Percentiles rank a stretch among this genome's conserved stretches.
phyloP scores from a whole-genome alignment of 1,140 invertebrate genomes.

The Glossosoma conforme region DNA sequence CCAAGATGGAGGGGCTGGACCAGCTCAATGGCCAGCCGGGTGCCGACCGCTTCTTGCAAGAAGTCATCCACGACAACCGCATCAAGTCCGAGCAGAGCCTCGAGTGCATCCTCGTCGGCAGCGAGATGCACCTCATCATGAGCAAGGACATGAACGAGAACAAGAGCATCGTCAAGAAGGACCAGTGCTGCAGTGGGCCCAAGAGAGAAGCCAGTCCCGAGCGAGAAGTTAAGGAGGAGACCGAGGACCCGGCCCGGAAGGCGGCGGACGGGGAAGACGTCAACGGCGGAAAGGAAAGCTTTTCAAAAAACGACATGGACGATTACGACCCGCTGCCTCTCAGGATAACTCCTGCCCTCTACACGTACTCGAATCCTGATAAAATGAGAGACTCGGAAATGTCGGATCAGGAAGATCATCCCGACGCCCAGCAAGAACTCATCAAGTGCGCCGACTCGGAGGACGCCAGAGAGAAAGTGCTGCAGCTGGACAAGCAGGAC shows the following conservation, averaged over 20 bases:
- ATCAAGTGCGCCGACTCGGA: slow-evolving; percentile 12
- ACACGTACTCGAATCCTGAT: slow-evolving; percentile 72
- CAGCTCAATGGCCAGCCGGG: slow-evolving; percentile 38
- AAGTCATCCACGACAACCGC: slow-evolving; percentile 45
- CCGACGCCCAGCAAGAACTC: neutral
- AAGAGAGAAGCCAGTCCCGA: neutral
- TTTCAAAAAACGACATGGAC: slow-evolving; percentile 21
- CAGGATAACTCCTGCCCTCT: slow-evolving; percentile 64
- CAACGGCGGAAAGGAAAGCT: slow-evolving; percentile 9
- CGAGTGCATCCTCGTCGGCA: slow-evolving; percentile 22
- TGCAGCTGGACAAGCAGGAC: slow-evolving; percentile 34
- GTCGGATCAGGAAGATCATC: slow-evolving; percentile 30
- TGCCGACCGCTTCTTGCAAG: slow-evolving; percentile 10
- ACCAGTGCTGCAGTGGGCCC: slow-evolving; percentile 23
- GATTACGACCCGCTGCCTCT: slow-evolving; percentile 63
- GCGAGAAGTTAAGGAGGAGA: slow-evolving; percentile 15
- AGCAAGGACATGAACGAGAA: slow-evolving; percentile 41
- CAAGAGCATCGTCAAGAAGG: slow-evolving; percentile 31
- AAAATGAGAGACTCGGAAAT: slow-evolving; percentile 40
- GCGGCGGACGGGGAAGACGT: slow-evolving; percentile 2
- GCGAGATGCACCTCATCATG: slow-evolving; percentile 20
- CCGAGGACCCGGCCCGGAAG: slow-evolving; percentile 25
- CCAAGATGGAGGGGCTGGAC: slow-evolving; percentile 59
- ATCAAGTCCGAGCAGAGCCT: slow-evolving; percentile 37
- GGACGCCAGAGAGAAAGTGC: slow-evolving; percentile 33